A percentile compares a stretch with the other conserved stretches of the same genome.
These are phyloP conservation scores for Trachelus stipa DNA, from an alignment of 2,888 invertebrate genomes.

Conservation along the genomic window DNA sequence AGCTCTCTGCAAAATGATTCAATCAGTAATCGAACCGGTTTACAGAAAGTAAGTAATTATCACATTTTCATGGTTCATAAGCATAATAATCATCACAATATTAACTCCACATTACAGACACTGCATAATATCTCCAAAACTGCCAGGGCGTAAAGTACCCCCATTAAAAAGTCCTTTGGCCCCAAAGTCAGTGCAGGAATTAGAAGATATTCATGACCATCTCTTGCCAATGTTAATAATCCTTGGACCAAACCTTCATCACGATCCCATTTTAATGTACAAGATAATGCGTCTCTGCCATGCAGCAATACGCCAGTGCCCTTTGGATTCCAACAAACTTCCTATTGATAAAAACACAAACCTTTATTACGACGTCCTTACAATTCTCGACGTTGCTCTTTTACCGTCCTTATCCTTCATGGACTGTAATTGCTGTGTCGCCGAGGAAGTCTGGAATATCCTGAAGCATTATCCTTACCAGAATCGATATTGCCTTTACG, in stretches of 20 bases:
- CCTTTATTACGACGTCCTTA: constrained; percentile 85
- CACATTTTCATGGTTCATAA: not conserved
- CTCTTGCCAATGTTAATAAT: constrained; percentile 88
- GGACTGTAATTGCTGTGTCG: constrained; percentile 95
- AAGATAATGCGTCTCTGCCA: constrained; percentile 77
- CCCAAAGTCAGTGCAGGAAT: constrained; percentile 76
- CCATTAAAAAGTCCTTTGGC: constrained; percentile 71
- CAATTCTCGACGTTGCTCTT: constrained; percentile 87
- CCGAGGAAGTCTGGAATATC: constrained; percentile 95
- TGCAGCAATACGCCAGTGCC: constrained; percentile 56
- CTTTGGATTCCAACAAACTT: constrained; percentile 56
- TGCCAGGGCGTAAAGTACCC: constrained; percentile 70
- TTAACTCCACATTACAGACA: constrained; percentile 68
- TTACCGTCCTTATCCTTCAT: constrained; percentile 91
- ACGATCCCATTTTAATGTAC: constrained; percentile 90
- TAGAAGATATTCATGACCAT: constrained; percentile 78
- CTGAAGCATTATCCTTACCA: constrained; percentile 89
- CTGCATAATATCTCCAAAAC: constrained; percentile 79
- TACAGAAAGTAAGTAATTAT: constrained; percentile 78
- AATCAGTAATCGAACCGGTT: constrained; percentile 86
- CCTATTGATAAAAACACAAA: constrained; percentile 60
- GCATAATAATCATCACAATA: constrained; percentile 4
- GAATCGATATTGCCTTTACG: constrained; percentile 86
- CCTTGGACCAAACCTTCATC: constrained; percentile 89
- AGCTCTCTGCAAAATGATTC: constrained; percentile 83